phyloP scores from a whole-genome alignment of 2,113 vertebrate species.

The Microcebus tavaratra region DNA sequence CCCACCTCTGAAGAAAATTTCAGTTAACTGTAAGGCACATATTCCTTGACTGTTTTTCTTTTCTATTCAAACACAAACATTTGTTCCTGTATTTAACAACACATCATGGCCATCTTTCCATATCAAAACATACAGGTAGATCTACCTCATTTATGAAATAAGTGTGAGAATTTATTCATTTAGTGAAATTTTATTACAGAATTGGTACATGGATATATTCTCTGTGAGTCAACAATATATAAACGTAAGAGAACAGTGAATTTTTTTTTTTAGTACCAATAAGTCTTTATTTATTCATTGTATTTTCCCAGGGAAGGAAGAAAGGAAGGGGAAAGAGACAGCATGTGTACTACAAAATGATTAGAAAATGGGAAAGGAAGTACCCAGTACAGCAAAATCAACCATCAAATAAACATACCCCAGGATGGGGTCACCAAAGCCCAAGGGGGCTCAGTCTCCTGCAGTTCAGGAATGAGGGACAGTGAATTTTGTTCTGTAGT shows the following conservation, averaged over 20 bases:
- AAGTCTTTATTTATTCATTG: too few species aligned
- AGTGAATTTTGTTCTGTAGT: neutral
- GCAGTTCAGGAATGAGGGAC: neutral
- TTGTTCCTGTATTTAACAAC: neutral
- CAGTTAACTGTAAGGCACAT: neutral
- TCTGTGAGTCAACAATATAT: neutral
- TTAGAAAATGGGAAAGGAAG: too few species aligned
- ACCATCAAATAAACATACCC: too few species aligned
- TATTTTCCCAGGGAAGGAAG: too few species aligned
- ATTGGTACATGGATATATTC: neutral
- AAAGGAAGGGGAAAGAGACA: too few species aligned
- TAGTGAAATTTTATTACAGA: neutral
- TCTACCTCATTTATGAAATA: neutral
- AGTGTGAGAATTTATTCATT: neutral
- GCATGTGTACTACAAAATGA: too few species aligned
- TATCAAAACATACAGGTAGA: neutral
- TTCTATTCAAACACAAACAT: neutral
- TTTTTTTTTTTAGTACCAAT: neutral
- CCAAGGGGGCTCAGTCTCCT: too few species aligned
- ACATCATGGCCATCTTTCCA: neutral
- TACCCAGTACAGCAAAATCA: too few species aligned
- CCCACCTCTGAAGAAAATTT: neutral
- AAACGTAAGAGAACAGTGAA: neutral
- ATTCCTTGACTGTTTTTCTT: neutral
- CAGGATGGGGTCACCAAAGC: too few species aligned